A percentile compares a stretch with the other conserved stretches of the same genome.
These are phyloP conservation scores for Drosophila gaucha DNA, from an alignment of 2,888 invertebrate species.

Conservation along the genomic window DNA sequence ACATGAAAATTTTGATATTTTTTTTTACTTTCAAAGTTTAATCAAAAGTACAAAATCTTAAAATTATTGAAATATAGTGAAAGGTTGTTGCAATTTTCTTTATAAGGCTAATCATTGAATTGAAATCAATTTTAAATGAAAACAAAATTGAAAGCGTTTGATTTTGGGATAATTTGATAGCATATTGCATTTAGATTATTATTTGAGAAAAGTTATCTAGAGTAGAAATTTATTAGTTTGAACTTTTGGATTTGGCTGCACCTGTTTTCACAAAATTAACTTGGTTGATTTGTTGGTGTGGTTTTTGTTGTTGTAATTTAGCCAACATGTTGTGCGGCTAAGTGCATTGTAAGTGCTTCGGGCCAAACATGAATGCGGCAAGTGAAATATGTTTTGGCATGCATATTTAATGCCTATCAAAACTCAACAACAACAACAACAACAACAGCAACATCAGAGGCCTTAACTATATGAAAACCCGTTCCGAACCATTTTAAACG, in stretches of 20 bases:
- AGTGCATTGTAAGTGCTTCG: slow-evolving; percentile 40
- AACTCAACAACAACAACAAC: slow-evolving; percentile 29
- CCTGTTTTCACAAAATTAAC: slow-evolving; percentile 39
- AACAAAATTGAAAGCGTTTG: slow-evolving; percentile 3
- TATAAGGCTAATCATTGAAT: neutral
- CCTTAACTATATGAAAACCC: slow-evolving; percentile 62
- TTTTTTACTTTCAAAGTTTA: too few relatives aligned
- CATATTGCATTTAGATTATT: slow-evolving; percentile 9
- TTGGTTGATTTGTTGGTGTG: slow-evolving; percentile 13
- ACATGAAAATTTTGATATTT: too few relatives aligned
- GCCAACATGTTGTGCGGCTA: slow-evolving; percentile 25
- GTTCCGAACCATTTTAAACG: slow-evolving; percentile 67
- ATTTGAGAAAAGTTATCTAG: slow-evolving; percentile 20
- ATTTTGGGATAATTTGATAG: slow-evolving; percentile 6
- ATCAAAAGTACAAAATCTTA: neutral
- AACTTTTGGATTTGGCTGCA: slow-evolving; percentile 9
- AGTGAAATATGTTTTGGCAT: slow-evolving; percentile 73
- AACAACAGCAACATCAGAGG: slow-evolving; percentile 5
- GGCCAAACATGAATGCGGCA: slow-evolving; percentile 61
- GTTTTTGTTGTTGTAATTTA: slow-evolving; percentile 18
- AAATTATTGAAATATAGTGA: slow-evolving; percentile 2
- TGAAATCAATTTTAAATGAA: neutral
- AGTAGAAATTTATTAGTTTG: slow-evolving; percentile 17
- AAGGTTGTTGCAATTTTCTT: neutral
- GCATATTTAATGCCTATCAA: slow-evolving; percentile 69